Evolutionary conservation across 2,797 vertebrate species (phyloP).

Genomic region (Artibeus lituratus): DNA sequence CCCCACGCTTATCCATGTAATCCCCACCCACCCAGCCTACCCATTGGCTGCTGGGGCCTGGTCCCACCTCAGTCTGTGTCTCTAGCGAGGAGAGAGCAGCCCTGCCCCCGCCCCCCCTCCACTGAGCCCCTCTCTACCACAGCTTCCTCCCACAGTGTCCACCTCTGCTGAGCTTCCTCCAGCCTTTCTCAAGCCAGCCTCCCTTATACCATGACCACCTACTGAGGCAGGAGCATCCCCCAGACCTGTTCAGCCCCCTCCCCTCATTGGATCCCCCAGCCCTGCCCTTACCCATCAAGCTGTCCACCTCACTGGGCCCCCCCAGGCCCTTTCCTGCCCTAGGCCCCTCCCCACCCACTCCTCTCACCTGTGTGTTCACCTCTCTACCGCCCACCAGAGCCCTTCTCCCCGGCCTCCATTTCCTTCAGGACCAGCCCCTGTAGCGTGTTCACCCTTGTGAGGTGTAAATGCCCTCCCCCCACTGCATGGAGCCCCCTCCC

Average conservation of each 20-base stretch:
- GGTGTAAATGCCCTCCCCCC: background rate
- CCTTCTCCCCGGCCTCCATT: background rate
- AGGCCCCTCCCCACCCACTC: fast-evolving
- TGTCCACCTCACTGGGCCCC: background rate
- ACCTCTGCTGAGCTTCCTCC: background rate
- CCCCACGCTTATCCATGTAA: background rate
- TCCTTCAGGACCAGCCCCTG: background rate
- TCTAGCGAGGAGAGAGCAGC: background rate
- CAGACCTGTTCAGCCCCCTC: background rate
- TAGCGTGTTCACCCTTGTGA: background rate
- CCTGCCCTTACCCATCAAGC: background rate
- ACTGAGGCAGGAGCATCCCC: background rate
- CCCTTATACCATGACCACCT: background rate
- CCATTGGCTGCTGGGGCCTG: background rate
- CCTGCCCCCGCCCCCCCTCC: too few relatives aligned
- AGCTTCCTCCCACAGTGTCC: background rate
- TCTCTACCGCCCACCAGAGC: background rate
- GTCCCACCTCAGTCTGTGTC: background rate
- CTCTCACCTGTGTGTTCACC: too few relatives aligned
- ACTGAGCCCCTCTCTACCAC: too few relatives aligned
- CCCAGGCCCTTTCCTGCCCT: background rate
- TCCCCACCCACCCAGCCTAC: background rate
- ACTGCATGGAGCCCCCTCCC: background rate
- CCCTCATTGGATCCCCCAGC: background rate
- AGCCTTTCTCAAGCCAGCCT: background rate